A percentile compares a stretch with the other conserved stretches of the same genome.
Evolutionary conservation across 2,797 vertebrate species (phyloP).

Genomic region (Eulemur coronatus): DNA sequence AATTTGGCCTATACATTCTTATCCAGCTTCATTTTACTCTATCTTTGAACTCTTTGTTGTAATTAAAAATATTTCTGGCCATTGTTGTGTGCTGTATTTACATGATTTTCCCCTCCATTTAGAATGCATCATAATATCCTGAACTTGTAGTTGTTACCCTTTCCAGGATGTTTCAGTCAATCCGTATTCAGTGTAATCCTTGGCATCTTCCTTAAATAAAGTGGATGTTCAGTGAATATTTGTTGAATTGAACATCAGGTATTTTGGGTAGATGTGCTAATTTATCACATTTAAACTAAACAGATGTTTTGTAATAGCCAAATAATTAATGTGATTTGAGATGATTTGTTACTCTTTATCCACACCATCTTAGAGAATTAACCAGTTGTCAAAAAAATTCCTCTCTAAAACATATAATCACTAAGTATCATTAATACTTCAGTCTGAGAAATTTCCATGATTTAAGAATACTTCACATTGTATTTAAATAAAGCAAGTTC

Average conservation of each 20-base stretch:
- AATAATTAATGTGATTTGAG: neutral
- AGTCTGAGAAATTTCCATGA: conserved; percentile 24
- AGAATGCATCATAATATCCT: neutral
- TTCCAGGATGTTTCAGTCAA: neutral
- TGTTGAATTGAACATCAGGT: neutral
- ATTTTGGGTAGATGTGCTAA: neutral
- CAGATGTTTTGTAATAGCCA: neutral
- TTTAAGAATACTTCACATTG: conserved; percentile 16
- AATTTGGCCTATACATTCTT: neutral
- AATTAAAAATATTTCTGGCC: neutral
- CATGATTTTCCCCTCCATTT: neutral
- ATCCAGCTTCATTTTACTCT: neutral
- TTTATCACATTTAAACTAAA: conserved; percentile 33
- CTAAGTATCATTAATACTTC: conserved; percentile 15
- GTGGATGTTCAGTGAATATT: neutral
- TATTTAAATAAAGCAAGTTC: conserved; percentile 41
- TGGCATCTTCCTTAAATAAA: neutral
- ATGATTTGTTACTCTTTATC: conserved; percentile 22
- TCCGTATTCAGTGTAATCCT: neutral
- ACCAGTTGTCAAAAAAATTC: neutral
- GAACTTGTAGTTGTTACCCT: neutral
- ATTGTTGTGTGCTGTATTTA: neutral
- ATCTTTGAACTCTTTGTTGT: neutral
- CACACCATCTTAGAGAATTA: conserved; percentile 28
- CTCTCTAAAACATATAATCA: neutral